Conservation (phyloP, 2,113 vertebrate species). For the Nicator chloris region DNA sequence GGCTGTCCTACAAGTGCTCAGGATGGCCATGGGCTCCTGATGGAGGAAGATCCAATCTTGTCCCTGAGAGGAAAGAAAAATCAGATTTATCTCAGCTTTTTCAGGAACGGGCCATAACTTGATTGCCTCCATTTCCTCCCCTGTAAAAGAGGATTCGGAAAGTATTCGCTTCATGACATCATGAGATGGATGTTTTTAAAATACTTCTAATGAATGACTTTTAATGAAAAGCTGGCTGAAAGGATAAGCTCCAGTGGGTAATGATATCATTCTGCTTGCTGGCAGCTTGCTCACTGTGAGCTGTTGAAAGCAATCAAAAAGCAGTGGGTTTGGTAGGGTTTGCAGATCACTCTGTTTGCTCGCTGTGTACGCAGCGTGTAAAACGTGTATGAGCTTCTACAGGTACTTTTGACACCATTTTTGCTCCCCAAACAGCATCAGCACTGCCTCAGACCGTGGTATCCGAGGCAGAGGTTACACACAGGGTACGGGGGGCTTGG, state of each 20-base stretch:
- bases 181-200: neutral
- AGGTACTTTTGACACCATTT: fast-evolving
- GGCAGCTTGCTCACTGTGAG: neutral
- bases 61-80: constrained; percentile 26
- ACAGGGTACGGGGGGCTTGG: fast-evolving
- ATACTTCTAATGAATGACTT: neutral
- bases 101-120: neutral
- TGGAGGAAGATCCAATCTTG: neutral
- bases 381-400: fast-evolving
- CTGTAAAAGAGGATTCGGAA: constrained; percentile 22
- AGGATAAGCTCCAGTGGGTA: neutral
- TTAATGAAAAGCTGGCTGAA: constrained; percentile 42
- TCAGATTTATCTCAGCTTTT: constrained; percentile 30
- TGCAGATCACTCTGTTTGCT: neutral
- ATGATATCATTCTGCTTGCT: neutral
- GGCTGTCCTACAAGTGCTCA: neutral
- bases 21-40: neutral
- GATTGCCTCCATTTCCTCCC: constrained; percentile 41
- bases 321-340: fast-evolving
- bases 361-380: fast-evolving
- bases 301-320: neutral
- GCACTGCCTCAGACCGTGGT: fast-evolving
- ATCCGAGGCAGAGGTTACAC: fast-evolving
- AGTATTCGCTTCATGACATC: constrained; percentile 14
- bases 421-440: neutral